Evolutionary conservation across 2,797 vertebrate genomes (phyloP).

Genomic region (Myotis vivesi): DNA sequence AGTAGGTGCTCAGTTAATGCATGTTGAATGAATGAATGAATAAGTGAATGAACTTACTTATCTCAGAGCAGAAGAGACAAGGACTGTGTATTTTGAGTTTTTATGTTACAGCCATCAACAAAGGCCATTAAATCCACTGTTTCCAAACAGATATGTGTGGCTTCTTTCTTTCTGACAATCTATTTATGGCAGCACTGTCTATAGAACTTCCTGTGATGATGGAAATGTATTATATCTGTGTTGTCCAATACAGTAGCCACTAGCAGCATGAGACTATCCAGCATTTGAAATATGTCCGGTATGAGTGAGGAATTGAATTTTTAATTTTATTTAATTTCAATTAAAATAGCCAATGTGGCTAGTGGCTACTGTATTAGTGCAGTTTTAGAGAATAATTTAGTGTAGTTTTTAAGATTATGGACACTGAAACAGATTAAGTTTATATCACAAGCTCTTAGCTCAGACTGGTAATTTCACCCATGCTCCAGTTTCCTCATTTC

Average conservation of each 20-base stretch:
- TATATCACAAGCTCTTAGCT: not conserved
- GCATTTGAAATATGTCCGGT: not conserved
- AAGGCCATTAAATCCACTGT: conserved; percentile 38
- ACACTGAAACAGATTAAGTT: not conserved
- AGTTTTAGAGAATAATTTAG: not conserved
- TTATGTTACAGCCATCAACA: not conserved
- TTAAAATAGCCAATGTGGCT: not conserved
- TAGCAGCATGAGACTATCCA: not conserved
- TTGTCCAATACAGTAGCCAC: not conserved
- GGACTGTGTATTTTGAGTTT: conserved; percentile 1
- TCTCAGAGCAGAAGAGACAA: not conserved
- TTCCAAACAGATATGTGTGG: not conserved
- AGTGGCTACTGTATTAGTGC: not conserved
- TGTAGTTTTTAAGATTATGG: not conserved
- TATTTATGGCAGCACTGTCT: not conserved
- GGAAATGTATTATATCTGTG: not conserved
- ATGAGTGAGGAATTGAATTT: not conserved
- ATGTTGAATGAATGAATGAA: not conserved
- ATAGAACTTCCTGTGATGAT: not conserved
- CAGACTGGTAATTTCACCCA: not conserved
- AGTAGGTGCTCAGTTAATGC: not conserved
- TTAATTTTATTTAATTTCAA: conserved; percentile 22
- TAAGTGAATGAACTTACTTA: not conserved
- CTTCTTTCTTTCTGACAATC: not conserved
- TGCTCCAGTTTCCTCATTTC: not conserved